Percentiles rank a stretch among this genome's conserved stretches.
These are phyloP conservation scores for Cliona cf. orientalis DNA, from an alignment of 37 sponge, comb jelly and placozoan species.

Conservation along the genomic window DNA sequence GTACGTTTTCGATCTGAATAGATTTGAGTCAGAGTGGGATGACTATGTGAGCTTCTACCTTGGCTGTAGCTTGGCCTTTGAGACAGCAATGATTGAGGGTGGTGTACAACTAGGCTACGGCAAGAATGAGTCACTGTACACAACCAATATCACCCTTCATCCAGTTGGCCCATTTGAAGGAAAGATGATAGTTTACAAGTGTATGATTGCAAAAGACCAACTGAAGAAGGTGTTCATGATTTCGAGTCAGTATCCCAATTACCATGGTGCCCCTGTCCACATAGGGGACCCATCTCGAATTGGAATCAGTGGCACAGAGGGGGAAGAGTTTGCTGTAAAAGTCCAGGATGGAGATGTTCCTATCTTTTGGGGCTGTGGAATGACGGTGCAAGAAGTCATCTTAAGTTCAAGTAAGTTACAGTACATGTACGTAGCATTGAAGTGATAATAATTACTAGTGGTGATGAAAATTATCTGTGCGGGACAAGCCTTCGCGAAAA, in stretches of 20 bases:
- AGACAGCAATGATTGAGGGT: constrained; percentile 43
- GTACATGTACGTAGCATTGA: too few species aligned
- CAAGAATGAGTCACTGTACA: constrained; percentile 71
- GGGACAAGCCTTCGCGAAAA: too few species aligned
- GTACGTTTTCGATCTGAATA: constrained; percentile 38
- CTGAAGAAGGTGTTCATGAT: constrained; percentile 48
- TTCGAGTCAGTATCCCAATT: constrained; percentile 24
- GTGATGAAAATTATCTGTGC: too few species aligned
- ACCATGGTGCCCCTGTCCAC: constrained; percentile 94
- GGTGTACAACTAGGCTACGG: constrained; percentile 64
- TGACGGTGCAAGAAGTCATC: too few species aligned
- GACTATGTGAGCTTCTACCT: constrained; percentile 86
- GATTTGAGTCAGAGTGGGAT: constrained; percentile 58
- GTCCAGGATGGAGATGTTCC: constrained; percentile 76
- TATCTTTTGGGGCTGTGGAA: constrained; percentile 97
- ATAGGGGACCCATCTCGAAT: constrained; percentile 89
- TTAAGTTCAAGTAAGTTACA: too few species aligned
- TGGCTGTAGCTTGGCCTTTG: constrained; percentile 94
- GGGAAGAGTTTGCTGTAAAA: constrained; percentile 24
- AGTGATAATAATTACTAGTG: too few species aligned
- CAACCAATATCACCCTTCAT: constrained; percentile 56
- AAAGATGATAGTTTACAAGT: constrained; percentile 77
- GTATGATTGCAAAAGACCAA: constrained; percentile 43
- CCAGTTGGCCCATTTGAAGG: constrained; percentile 49
- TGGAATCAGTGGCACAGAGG: constrained; percentile 49